These are phyloP conservation scores for Toxotes chatareus DNA, from an alignment of 2,113 vertebrate species.

Conservation along the genomic window DNA sequence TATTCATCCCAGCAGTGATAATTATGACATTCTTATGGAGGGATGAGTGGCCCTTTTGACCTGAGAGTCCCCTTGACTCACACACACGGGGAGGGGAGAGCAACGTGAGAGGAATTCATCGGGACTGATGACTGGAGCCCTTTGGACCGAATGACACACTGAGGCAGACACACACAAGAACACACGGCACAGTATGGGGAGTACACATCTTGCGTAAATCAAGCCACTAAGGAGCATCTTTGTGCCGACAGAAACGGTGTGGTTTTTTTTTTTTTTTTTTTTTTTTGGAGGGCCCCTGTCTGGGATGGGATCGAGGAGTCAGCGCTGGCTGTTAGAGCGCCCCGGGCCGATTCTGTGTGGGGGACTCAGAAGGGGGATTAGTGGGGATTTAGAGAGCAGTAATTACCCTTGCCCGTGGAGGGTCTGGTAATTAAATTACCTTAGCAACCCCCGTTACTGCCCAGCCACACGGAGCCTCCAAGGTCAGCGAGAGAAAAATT, in stretches of 20 bases:
- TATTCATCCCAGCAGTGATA: conserved; percentile 56
- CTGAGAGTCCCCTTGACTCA: conserved; percentile 40
- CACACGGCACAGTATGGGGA: too few relatives aligned
- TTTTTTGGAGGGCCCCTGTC: conserved; percentile 7
- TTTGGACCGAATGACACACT: conserved; percentile 2
- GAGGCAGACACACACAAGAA: background rate
- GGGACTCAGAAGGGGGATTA: conserved; percentile 78
- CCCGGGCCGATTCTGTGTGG: conserved; percentile 47
- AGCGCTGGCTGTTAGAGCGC: conserved; percentile 43
- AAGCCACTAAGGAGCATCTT: background rate
- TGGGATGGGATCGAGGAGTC: conserved; percentile 57
- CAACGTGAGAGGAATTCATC: conserved; percentile 53
- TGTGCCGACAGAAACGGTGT: background rate
- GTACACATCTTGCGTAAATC: background rate
- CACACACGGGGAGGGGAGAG: background rate
- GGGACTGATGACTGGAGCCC: conserved; percentile 15
- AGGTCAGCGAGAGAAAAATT: conserved; percentile 55
- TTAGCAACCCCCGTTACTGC: conserved; percentile 67
- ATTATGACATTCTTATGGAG: conserved; percentile 72
- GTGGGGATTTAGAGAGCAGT: conserved; percentile 81
- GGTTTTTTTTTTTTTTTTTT: background rate
- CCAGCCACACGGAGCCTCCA: conserved; percentile 50
- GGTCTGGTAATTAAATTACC: conserved; percentile 84
- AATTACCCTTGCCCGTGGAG: conserved; percentile 77
- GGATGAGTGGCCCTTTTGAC: conserved; percentile 63